Conservation (phyloP, 2,113 vertebrate genomes). For the Balaenoptera acutorostrata region DNA sequence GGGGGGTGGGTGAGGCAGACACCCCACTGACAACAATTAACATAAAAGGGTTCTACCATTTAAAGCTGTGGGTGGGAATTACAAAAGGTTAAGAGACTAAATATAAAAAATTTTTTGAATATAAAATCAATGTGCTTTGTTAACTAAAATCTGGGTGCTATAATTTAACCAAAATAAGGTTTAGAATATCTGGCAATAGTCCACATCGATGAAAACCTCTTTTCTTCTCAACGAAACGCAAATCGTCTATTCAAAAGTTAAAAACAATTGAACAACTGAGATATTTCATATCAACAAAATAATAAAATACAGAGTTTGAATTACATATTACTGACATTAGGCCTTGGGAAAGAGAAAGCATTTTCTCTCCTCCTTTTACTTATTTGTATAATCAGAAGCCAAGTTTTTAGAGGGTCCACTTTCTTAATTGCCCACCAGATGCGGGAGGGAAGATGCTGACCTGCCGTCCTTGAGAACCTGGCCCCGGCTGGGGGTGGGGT, state of each 20-base stretch:
- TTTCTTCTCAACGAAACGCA: slow-evolving; percentile 66
- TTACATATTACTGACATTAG: background rate
- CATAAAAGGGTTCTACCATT: slow-evolving; percentile 73
- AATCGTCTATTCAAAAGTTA: slow-evolving; percentile 67
- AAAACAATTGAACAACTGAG: slow-evolving; percentile 54
- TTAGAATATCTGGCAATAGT: slow-evolving; percentile 76
- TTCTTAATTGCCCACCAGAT: background rate
- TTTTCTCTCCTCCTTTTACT: background rate
- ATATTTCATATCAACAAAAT: slow-evolving; percentile 36
- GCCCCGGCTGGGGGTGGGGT: background rate
- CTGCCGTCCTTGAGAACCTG: too few species aligned
- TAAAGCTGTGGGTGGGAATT: slow-evolving; percentile 80
- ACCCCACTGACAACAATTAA: slow-evolving; percentile 79
- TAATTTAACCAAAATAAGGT: slow-evolving; percentile 80
- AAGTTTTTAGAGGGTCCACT: background rate
- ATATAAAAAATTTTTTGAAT: slow-evolving; percentile 83
- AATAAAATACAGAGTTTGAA: background rate
- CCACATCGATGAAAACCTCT: slow-evolving; percentile 65
- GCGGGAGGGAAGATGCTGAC: background rate
- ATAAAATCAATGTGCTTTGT: slow-evolving; percentile 83
- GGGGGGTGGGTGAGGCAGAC: slow-evolving; percentile 77
- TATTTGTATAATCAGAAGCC: background rate
- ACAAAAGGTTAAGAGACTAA: slow-evolving; percentile 85
- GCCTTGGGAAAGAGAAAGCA: background rate
- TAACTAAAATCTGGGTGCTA: slow-evolving; percentile 77